Base-by-base conservation (phyloP, 2,113 vertebrate species). In the Platysteira castanea region DNA sequence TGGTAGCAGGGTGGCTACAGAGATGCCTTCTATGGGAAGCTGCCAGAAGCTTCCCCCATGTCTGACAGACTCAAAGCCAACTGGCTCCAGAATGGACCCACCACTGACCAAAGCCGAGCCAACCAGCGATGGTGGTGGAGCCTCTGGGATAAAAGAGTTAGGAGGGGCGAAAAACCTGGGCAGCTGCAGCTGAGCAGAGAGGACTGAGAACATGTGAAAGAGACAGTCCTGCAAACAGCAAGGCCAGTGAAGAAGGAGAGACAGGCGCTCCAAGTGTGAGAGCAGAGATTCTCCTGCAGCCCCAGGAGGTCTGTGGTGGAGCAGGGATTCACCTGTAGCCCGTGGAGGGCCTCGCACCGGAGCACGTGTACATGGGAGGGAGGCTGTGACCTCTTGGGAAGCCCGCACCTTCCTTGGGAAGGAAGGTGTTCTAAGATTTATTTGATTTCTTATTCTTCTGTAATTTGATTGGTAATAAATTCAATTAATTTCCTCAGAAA, bases 361-460 rank as follows among this genome's bases (percentile, higher is more conserved):
- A 35, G 35, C 15, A 16, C 0, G 0, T 41, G 10, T 13, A 4
- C 10, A 4, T 8, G 11, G 15, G 19, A 65, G 10, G 16, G 52
- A 57, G 21, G 14, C 10, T 31, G 26, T 31, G 44, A 42, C 7
- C 21, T 37, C 17, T 19, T 60, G 73, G 21, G 46, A 77, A 77
- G 7, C 9, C 16, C 1, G 2, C 44, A 10, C 7, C n/a, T n/a
- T n/a, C n/a, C n/a, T n/a, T n/a, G 2, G 11, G 6, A 14, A 5
- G 18, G 14, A 33, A 61, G 5, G 10, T 24, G 10, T 11, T n/a
- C 3, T 15, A 39, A 69, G 18, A 39, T 20, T 30, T 39, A 24
- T 78, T 61, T n/a, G 1, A 23, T 23, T 54, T 78, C 6, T 37
- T 56, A 23, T 42, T 73, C 14, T 27, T 13, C 22, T 57, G 15